These are phyloP conservation scores for Pteronotus mesoamericanus DNA, from an alignment of 2,797 vertebrate species.

Conservation along the genomic window DNA sequence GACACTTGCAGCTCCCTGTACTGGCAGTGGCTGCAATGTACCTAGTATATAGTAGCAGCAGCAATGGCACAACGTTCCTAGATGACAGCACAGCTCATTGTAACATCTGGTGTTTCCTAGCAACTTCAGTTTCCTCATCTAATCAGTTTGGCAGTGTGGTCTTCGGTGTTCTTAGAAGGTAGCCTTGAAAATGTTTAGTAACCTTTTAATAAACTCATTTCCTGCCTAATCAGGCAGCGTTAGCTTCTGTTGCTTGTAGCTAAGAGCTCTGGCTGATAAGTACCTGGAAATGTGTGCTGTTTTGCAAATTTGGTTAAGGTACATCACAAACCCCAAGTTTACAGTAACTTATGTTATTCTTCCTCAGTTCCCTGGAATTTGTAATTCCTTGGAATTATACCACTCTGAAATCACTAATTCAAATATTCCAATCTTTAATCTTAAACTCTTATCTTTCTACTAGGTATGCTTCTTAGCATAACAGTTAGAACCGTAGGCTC, in stretches of 20 bases:
- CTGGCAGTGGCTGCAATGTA: neutral
- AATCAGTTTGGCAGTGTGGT: neutral
- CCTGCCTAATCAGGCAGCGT: neutral
- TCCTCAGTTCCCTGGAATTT: neutral
- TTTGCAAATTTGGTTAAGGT: conserved; percentile 4
- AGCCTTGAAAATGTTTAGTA: neutral
- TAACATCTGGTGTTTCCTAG: neutral
- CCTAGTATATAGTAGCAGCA: neutral
- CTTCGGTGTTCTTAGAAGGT: neutral
- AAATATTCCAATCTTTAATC: neutral
- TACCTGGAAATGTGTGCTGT: neutral
- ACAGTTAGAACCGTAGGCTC: neutral
- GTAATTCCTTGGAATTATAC: neutral
- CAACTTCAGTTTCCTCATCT: neutral
- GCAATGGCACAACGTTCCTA: neutral
- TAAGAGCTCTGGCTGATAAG: neutral
- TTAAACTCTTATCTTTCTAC: neutral
- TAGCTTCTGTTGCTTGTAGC: neutral
- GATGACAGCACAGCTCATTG: neutral
- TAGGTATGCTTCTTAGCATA: neutral
- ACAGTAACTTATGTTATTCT: neutral
- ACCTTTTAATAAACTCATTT: neutral
- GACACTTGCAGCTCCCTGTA: neutral
- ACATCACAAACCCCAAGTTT: neutral
- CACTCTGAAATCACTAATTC: neutral